Base-by-base conservation (phyloP, 2,797 vertebrate species). In the Schizopygopsis pylzovi region DNA sequence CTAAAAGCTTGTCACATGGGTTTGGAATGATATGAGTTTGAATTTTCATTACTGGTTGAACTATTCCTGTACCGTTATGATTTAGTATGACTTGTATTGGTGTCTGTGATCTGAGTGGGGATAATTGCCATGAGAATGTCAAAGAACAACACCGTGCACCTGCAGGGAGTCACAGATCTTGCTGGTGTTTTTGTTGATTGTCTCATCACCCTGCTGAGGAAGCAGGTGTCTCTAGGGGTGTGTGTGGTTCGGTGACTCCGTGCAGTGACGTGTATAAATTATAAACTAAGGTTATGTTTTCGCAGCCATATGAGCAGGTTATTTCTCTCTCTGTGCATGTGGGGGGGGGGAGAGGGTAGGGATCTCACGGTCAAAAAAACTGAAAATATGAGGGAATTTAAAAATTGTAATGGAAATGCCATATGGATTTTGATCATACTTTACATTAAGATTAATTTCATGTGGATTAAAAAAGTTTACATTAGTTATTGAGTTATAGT, bases 181-280 rank as follows among this genome's bases (percentile, higher is more conserved):
- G 56, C 33, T 75, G 85, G 59, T 70, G 54, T 28, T 83, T 73
- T 85, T 56, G 37, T 78, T 81, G 70, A 85, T 84, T 77, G 77
- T 85, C 83, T 84, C 52, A 72, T 88, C 43, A 33, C 59, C 85
- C 85, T 70, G 72, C 81, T 89, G 76, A 52, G 81, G 41, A 77
- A 86, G 63, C 84, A 86, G 88, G 83, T 87, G 77, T 83, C 75
- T 85, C 75, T 65, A 33, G 68, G 71, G 73, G 54, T 82, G 49
- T 72, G 37, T 83, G 37, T 61, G 20, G 79, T 68, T 67, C 6
- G 0, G 41, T 10, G 33, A 18, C 16, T 75, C 61, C 4, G 20
- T 18, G 45, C 16, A 28, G 80, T 41, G 52, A 54, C 5, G 52
- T 78, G 75, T 59, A 61, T 39, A 71, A 78, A 68, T 78, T 4